phyloP scores from a whole-genome alignment of 2,113 vertebrate species.

The Atherinomorus stipes region DNA sequence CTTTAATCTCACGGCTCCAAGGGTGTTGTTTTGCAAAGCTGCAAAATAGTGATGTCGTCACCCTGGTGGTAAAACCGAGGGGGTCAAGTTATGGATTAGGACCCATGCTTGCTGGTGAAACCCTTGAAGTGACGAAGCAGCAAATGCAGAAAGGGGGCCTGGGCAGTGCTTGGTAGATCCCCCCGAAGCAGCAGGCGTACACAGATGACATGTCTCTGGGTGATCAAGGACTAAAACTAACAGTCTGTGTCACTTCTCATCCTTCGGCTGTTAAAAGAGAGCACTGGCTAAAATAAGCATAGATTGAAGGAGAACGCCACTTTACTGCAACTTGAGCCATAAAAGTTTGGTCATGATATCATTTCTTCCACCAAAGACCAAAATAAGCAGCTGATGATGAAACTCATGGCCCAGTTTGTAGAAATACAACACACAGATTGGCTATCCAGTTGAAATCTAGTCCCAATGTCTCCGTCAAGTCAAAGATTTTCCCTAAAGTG shows the following conservation, averaged over 20 bases:
- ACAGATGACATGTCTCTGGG: conserved; percentile 20
- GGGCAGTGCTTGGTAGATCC: conserved; percentile 44
- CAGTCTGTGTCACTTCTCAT: conserved; percentile 36
- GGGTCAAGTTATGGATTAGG: conserved; percentile 57
- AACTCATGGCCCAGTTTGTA: too few relatives aligned
- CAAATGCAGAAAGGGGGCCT: conserved; percentile 31
- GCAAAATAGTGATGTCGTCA: conserved; percentile 37
- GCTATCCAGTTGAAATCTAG: too few relatives aligned
- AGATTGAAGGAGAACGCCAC: conserved; percentile 13
- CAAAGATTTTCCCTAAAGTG: too few relatives aligned
- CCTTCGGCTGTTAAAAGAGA: conserved; percentile 60
- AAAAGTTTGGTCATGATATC: not conserved
- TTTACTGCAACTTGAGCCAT: conserved; percentile 7
- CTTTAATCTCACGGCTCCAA: conserved; percentile 43
- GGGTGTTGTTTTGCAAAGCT: conserved; percentile 60
- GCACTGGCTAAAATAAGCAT: conserved; percentile 51
- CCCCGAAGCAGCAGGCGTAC: conserved; percentile 52
- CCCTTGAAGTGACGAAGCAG: conserved; percentile 46
- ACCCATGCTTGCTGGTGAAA: conserved; percentile 57
- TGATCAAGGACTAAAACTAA: conserved; percentile 26
- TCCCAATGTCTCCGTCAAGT: not conserved
- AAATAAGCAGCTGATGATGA: too few relatives aligned
- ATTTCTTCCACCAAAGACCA: too few relatives aligned
- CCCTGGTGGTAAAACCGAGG: conserved; percentile 38
- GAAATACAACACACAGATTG: too few relatives aligned